phyloP scores from a whole-genome alignment of 64 coral and sea anemone species.

The Stichodactyla mertensii region DNA sequence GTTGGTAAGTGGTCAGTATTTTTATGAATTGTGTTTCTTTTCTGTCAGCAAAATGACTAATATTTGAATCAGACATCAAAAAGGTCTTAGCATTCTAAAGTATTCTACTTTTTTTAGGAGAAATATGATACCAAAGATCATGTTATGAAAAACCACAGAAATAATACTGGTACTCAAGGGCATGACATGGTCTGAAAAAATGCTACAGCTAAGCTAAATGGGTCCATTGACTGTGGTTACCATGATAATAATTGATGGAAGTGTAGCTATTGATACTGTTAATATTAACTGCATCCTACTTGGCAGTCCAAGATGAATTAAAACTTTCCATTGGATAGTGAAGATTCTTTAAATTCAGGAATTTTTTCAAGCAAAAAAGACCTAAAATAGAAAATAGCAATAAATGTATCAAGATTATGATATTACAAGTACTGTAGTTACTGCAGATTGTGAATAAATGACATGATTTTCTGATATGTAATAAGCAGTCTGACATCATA shows the following conservation, averaged over 20 bases:
- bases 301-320: not conserved
- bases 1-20: too few species aligned
- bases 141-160: not conserved
- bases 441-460: too few species aligned
- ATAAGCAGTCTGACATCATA: too few species aligned
- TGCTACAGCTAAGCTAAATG: not conserved
- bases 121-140: not conserved
- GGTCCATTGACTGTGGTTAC: too few species aligned
- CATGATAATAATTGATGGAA: too few species aligned
- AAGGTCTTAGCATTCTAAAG: too few species aligned
- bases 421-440: not conserved
- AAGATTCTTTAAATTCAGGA: slow-evolving; percentile 60
- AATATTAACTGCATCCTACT: too few species aligned
- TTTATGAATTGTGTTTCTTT: too few species aligned
- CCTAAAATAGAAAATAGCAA: slow-evolving; percentile 19
- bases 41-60: too few species aligned
- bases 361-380: slow-evolving; percentile 38
- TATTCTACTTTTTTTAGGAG: too few species aligned
- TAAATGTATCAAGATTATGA: not conserved
- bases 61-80: not conserved
- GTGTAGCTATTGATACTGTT: too few species aligned
- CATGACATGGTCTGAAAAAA: not conserved
- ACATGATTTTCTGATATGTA: too few species aligned
- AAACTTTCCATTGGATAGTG: slow-evolving; percentile 50
- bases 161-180: not conserved